These are phyloP conservation scores for Orthonychiurus folsomi DNA, from an alignment of 2,888 invertebrate genomes.

Conservation along the genomic window DNA sequence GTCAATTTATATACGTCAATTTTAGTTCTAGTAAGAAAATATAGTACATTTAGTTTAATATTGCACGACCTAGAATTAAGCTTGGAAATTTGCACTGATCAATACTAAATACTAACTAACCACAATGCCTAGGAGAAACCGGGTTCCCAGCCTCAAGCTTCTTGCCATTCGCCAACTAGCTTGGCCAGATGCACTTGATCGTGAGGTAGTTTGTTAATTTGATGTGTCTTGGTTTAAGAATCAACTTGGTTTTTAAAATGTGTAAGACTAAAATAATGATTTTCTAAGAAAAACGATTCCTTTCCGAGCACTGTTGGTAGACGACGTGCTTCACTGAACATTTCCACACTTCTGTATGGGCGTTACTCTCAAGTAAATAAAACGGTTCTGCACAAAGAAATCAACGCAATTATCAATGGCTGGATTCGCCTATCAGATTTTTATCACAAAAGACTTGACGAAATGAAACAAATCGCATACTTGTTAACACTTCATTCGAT, in stretches of 20 bases:
- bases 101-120: background rate
- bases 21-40: background rate
- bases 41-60: background rate
- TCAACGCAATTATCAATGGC: slow-evolving; percentile 23
- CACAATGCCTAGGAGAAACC: slow-evolving; percentile 26
- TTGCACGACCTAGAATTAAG: too few relatives aligned
- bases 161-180: slow-evolving; percentile 26
- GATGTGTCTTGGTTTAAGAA: background rate
- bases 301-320: background rate
- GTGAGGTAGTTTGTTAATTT: slow-evolving; percentile 13
- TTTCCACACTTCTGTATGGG: background rate
- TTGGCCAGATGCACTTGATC: slow-evolving; percentile 28
- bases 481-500: slow-evolving; percentile 23
- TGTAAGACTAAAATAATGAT: background rate
- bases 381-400: background rate
- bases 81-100: background rate
- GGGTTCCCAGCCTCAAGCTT: slow-evolving; percentile 28
- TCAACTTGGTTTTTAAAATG: background rate
- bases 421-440: slow-evolving; percentile 33
- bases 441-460: slow-evolving; percentile 25
- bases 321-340: background rate
- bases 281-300: background rate
- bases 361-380: background rate
- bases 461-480: slow-evolving; percentile 21
- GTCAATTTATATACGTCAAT: too few relatives aligned